These are phyloP conservation scores for Xanthia togata DNA, from an alignment of 2,888 invertebrate genomes.

Conservation along the genomic window DNA sequence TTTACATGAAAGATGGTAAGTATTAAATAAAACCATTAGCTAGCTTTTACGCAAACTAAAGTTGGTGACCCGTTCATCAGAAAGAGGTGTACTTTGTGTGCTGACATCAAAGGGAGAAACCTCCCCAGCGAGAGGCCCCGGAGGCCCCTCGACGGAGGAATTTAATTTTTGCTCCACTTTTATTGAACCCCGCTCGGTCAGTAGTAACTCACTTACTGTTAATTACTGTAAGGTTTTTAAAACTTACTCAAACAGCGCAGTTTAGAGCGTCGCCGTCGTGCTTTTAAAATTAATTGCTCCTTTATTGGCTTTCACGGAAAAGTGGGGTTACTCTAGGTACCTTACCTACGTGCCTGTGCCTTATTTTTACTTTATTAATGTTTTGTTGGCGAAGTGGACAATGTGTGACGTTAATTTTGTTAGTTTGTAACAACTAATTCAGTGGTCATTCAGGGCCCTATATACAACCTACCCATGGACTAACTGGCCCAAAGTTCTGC, in stretches of 20 bases:
- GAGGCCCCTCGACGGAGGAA: constrained; percentile 67
- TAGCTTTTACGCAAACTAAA: constrained; percentile 65
- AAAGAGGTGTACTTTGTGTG: constrained; percentile 81
- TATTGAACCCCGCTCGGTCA: constrained; percentile 70
- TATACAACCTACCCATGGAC: too few relatives aligned
- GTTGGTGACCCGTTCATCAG: constrained; percentile 65
- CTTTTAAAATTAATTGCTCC: constrained; percentile 74
- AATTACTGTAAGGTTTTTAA: constrained; percentile 78
- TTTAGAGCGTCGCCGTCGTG: constrained; percentile 62
- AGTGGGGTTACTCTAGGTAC: constrained; percentile 28
- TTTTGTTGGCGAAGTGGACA: constrained; percentile 5
- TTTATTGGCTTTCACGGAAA: constrained; percentile 66
- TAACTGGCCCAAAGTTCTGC: not conserved
- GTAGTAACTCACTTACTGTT: constrained; percentile 64
- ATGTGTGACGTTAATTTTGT: not conserved
- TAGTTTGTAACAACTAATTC: not conserved
- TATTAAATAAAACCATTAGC: constrained; percentile 27
- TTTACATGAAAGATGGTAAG: constrained; percentile 19
- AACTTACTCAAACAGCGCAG: constrained; percentile 74
- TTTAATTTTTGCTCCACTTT: constrained; percentile 86
- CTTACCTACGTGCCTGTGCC: too few relatives aligned
- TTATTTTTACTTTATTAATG: not conserved
- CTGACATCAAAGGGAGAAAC: constrained; percentile 81
- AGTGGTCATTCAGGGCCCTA: not conserved
- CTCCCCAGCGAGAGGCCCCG: constrained; percentile 62